These are phyloP conservation scores for Frankliniella fusca DNA, from an alignment of 2,888 invertebrate species.

Conservation along the genomic window DNA sequence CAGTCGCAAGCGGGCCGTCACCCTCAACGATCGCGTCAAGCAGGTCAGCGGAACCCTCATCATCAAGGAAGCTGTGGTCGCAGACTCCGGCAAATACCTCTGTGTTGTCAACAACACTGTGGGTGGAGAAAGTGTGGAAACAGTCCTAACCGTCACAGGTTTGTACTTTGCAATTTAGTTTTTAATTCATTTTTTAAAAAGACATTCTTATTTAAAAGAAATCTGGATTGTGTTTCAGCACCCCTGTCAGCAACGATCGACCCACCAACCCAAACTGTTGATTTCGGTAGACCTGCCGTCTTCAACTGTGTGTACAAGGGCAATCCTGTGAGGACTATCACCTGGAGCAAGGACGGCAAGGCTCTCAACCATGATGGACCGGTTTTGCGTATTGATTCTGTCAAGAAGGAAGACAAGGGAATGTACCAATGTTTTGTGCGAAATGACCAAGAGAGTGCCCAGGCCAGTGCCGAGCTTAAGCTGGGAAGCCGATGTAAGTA, in stretches of 20 bases:
- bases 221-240: constrained; percentile 51
- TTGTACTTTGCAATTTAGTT: constrained; percentile 35
- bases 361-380: constrained; percentile 72
- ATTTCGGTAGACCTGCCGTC: constrained; percentile 86
- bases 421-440: constrained; percentile 96
- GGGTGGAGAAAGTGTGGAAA: constrained; percentile 88
- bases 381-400: constrained; percentile 78
- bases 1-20: constrained; percentile 81
- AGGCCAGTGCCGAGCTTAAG: constrained; percentile 86
- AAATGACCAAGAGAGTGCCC: constrained; percentile 89
- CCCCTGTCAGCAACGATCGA: constrained; percentile 83
- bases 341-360: constrained; percentile 90
- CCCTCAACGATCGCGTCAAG: constrained; percentile 80
- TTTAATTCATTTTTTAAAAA: constrained; percentile 27
- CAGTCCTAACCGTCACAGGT: constrained; percentile 82
- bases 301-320: constrained; percentile 72
- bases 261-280: constrained; percentile 85
- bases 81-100: constrained; percentile 90
- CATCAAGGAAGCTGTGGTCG: constrained; percentile 83
- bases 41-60: constrained; percentile 92
- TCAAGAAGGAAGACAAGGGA: constrained; percentile 90
- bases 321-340: constrained; percentile 85
- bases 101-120: constrained; percentile 94
- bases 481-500: constrained; percentile 81
- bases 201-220: constrained; percentile 22